phyloP scores from a whole-genome alignment of 2,888 invertebrate genomes.

The Amphipoea oculea region DNA sequence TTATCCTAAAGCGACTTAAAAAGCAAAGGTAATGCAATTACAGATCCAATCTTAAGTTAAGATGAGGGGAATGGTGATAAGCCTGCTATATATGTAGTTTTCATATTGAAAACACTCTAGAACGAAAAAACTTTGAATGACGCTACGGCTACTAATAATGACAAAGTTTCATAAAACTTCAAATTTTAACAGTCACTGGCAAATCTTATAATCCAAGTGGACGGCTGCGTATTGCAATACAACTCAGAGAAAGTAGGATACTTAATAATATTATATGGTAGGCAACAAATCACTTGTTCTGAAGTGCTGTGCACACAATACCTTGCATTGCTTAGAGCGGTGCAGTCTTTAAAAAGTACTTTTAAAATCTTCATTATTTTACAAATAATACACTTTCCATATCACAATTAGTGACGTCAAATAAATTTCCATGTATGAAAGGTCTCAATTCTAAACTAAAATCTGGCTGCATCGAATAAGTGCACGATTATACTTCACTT shows the following conservation, averaged over 20 bases:
- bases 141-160: conserved; percentile 24
- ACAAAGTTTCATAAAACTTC: conserved; percentile 13
- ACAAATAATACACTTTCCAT: conserved; percentile 22
- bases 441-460: conserved; percentile 60
- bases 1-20: conserved; percentile 2
- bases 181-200: conserved; percentile 35
- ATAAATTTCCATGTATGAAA: conserved; percentile 59
- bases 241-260: conserved; percentile 41
- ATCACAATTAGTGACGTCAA: conserved; percentile 16
- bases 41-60: conserved; percentile 12
- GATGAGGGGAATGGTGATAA: conserved; percentile 10
- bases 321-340: conserved; percentile 48
- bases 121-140: conserved; percentile 16
- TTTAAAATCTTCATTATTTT: conserved; percentile 40
- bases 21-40: conserved; percentile 24
- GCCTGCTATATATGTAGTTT: conserved; percentile 11
- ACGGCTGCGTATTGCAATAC: conserved; percentile 59
- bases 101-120: conserved; percentile 12
- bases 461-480: conserved; percentile 53
- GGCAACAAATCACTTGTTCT: conserved; percentile 31
- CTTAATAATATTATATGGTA: conserved; percentile 36
- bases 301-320: conserved; percentile 55
- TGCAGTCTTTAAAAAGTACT: conserved; percentile 41
- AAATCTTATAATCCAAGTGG: conserved; percentile 62
- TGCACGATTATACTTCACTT: conserved; percentile 63